Evolutionary conservation across 2,888 invertebrate species (phyloP), one percentile per base, ranked within the genome.

Genomic region (Catocala nupta): DNA sequence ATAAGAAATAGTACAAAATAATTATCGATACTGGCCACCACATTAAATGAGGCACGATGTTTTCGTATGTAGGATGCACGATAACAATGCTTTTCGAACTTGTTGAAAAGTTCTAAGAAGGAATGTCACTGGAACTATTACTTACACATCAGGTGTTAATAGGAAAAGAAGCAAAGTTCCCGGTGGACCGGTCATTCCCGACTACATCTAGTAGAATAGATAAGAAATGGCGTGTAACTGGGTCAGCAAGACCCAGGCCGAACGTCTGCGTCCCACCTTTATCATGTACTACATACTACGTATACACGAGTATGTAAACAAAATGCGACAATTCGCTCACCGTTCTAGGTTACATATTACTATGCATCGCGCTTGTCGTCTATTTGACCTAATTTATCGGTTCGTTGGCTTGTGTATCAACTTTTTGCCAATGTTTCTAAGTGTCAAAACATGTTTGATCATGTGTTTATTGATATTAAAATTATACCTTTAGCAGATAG

Each of bases 381-480:
- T 76, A 78, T 81, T 77, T 76, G 76, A 82, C 81, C 82, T 71
- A 81, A 81, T 83, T 81, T 74, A 75, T 76, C 65, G 70, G 68
- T 76, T 71, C 74, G 69, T 78, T 77, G 72, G 63, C 70, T 73
- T 68, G 60, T 63, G 58, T 71, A 55, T 65, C 48, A 70, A 67
- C 44, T 68, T 66, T 72, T 63, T 51, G 60, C 59, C 50, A 63
- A 72, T 55, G 54, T 56, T 53, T 66, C 62, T 12, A 54, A 63
- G 55, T 63, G 65, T 59, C 65, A 70, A 59, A 67, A 59, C 64
- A 53, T 65, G 53, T 71, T 69, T 71, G 55, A 64, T 61, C 49
- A 61, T 64, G 52, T 54, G 60, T 68, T 65, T 63, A 56, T 63
- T 71, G 62, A 67, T 57, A 65, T 59, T 48, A 12, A 16, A 42